Evolutionary conservation across 2,113 vertebrate species (phyloP), one percentile per base, ranked within the genome.

Genomic region (Tiliqua scincoides): DNA sequence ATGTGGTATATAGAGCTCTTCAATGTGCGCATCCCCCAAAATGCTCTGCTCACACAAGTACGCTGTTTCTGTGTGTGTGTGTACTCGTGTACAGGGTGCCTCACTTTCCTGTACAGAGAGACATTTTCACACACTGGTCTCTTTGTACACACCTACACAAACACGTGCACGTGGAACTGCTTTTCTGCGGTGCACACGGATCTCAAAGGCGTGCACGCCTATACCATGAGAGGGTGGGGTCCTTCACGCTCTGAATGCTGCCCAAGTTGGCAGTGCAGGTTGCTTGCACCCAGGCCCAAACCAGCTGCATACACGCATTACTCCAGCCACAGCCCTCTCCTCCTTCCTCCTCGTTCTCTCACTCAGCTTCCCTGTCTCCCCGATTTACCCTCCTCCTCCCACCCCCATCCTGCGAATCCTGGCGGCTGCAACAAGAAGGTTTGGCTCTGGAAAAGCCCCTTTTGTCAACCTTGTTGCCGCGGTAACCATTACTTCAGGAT

Each of bases 401-500:
- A 10, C 63, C 78, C 83, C 83, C 63, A 27, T 85, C 73, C 80
- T 87, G 80, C 59, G 78, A 83, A 83, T 77, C 77, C 80, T 48
- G 21, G 43, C 25, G 30, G 74, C 82, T 48, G 57, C 70, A 74
- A 59, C 65, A 43, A 48, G 18, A 52, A 54, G n/a, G 9, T 86
- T 91, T 89, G 87, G 87, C 86, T 88, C 70, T 70, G 79, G 80
- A 81, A 90, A 86, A 86, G 83, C 83, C 85, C 85, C 87, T 82
- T 92, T 92, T 92, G 91, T 92, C 84, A 87, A 72, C 85, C 88
- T 35, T 67, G 87, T 92, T 82, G 76, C 80, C 85, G 48, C 48
- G 48, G 82, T 40, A 88, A 92, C 91, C 91, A 92, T 92, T 92
- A 92, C 87, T 92, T 92, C 88, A 84, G 91, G 91, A 89, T 91